These are phyloP conservation scores for Hipparchia sbordonii DNA, from an alignment of 2,888 invertebrate genomes.

Conservation along the genomic window DNA sequence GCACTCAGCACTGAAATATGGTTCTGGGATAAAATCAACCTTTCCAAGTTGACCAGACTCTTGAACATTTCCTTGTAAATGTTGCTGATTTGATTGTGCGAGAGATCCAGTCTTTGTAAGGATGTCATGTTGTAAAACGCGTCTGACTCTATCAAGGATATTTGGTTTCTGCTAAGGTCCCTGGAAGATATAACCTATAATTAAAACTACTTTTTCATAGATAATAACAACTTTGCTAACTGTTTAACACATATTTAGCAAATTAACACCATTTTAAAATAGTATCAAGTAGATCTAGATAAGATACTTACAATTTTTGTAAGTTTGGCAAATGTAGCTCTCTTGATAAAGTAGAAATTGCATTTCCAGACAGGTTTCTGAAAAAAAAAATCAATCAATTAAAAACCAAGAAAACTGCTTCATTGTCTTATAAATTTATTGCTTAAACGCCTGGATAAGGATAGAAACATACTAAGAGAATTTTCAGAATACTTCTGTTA, in stretches of 20 bases:
- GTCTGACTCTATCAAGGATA: conserved; percentile 87
- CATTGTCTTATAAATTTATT: too few relatives aligned
- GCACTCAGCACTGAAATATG: conserved; percentile 86
- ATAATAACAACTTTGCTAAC: too few relatives aligned
- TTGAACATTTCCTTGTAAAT: conserved; percentile 88
- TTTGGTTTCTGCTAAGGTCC: conserved; percentile 91
- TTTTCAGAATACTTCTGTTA: too few relatives aligned
- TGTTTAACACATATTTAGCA: background rate
- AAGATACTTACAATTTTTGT: conserved; percentile 86
- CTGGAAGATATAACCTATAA: conserved; percentile 64
- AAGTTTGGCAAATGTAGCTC: conserved; percentile 85
- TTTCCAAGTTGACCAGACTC: conserved; percentile 86
- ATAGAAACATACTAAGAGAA: background rate
- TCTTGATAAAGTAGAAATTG: conserved; percentile 82
- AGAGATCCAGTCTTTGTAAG: conserved; percentile 87
- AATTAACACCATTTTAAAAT: background rate
- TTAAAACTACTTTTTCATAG: too few relatives aligned
- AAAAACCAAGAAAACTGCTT: background rate
- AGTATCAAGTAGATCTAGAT: background rate
- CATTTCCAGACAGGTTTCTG: conserved; percentile 87
- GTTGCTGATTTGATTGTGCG: conserved; percentile 86
- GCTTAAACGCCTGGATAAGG: too few relatives aligned
- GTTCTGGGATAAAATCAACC: conserved; percentile 88
- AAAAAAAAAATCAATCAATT: conserved; percentile 52
- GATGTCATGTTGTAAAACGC: conserved; percentile 89